Conservation (phyloP, 2,797 vertebrate species). For the Pipistrellus kuhlii region DNA sequence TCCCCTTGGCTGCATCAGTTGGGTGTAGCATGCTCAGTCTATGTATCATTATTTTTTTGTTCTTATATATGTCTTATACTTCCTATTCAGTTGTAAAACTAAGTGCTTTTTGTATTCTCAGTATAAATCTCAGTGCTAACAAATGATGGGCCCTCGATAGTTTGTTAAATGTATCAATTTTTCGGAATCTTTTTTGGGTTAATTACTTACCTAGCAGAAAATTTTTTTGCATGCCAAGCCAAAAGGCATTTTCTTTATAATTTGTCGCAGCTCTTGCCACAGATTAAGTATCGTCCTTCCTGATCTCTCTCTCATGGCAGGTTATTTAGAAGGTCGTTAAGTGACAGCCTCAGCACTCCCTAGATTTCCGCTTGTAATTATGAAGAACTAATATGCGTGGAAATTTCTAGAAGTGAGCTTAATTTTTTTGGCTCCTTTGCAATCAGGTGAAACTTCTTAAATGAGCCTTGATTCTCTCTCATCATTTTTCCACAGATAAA, state of each 20-base stretch:
- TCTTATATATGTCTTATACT: neutral
- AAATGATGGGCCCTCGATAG: neutral
- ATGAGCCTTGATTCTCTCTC: conserved; percentile 63
- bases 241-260: conserved; percentile 6
- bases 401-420: conserved; percentile 43
- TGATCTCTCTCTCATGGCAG: neutral
- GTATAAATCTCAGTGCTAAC: neutral
- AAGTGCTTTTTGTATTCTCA: neutral
- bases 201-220: neutral
- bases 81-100: neutral
- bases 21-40: neutral
- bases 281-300: neutral
- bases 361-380: conserved; percentile 61
- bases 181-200: conserved; percentile 9
- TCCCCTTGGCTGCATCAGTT: neutral
- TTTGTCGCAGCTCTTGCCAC: conserved; percentile 32
- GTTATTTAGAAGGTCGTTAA: conserved; percentile 57
- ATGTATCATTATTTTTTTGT: neutral
- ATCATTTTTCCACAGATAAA: conserved; percentile 60
- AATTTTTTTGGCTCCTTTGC: conserved; percentile 64
- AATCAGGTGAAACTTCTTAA: conserved; percentile 65
- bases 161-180: conserved; percentile 30
- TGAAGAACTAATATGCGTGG: conserved; percentile 48
- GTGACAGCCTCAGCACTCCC: neutral
- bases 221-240: neutral